Conservation (phyloP, 1,140 invertebrate species). For the Paraescarpia echinospica region DNA sequence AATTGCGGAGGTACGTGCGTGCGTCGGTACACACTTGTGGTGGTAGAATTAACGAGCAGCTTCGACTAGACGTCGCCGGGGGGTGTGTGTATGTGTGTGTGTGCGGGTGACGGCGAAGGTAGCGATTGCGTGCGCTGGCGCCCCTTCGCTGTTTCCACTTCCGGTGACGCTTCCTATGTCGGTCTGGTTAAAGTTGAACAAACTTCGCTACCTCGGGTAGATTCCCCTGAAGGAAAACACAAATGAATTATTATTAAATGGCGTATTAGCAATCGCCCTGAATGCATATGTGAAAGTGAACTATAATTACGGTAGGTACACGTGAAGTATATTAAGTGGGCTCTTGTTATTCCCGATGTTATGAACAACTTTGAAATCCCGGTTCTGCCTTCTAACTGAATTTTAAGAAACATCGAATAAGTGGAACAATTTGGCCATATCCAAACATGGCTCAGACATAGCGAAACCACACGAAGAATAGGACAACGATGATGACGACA, state of each 20-base stretch:
- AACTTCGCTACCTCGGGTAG: background rate
- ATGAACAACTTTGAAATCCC: background rate
- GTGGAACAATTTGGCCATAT: background rate
- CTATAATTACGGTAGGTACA: background rate
- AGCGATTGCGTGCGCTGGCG: background rate
- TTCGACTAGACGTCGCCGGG: background rate
- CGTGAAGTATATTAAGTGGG: background rate
- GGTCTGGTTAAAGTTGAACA: background rate
- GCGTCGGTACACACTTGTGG: background rate
- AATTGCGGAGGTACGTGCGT: background rate
- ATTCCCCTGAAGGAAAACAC: background rate
- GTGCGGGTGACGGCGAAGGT: background rate
- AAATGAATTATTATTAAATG: background rate
- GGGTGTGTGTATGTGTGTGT: too few species aligned
- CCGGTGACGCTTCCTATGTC: background rate
- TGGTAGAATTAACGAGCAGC: background rate
- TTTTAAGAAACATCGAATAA: background rate
- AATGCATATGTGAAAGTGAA: background rate
- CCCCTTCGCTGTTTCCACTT: background rate
- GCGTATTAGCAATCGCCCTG: background rate
- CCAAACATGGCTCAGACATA: too few species aligned
- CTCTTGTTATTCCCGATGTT: too few species aligned
- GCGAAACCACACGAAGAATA: too few species aligned
- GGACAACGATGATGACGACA: too few species aligned
- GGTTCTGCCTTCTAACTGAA: background rate